Evolutionary conservation across 2,888 invertebrate species (phyloP).

Genomic region (Frankliniella intonsa): DNA sequence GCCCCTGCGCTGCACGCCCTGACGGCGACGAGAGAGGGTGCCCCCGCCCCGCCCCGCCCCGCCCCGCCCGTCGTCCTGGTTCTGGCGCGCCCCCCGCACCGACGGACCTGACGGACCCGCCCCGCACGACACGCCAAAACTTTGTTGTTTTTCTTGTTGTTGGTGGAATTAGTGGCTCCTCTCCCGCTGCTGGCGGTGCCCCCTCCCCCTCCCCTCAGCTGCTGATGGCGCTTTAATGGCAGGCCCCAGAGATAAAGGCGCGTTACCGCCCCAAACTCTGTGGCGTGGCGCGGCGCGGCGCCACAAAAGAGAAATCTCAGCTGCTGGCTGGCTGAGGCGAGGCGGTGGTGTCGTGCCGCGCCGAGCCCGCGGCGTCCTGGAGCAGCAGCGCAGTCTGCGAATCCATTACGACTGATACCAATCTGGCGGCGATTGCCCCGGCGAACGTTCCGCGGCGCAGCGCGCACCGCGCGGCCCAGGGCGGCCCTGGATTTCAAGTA

Average conservation of each 20-base stretch:
- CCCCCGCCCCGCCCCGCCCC: background rate
- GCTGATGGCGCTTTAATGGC: conserved; percentile 20
- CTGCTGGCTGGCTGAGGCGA: background rate
- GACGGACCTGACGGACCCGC: no score
- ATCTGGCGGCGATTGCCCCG: background rate
- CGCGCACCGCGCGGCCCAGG: no score
- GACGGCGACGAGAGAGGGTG: no score
- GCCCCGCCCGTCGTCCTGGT: background rate
- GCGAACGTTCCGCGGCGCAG: no score
- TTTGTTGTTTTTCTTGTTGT: no score
- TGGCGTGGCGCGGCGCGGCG: background rate
- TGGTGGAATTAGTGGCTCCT: no score
- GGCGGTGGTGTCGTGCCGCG: background rate
- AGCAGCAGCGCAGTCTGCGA: background rate
- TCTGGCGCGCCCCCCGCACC: background rate
- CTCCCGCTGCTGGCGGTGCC: no score
- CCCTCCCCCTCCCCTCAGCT: background rate
- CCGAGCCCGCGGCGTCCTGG: background rate
- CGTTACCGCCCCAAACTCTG: background rate
- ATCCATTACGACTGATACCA: conserved; percentile 15
- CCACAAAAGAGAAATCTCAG: background rate
- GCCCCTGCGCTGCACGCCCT: background rate
- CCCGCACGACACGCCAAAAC: no score
- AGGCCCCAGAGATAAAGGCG: conserved; percentile 5
- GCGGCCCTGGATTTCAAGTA: background rate